Conservation (phyloP, 2,113 vertebrate genomes). For the Pan paniscus region DNA sequence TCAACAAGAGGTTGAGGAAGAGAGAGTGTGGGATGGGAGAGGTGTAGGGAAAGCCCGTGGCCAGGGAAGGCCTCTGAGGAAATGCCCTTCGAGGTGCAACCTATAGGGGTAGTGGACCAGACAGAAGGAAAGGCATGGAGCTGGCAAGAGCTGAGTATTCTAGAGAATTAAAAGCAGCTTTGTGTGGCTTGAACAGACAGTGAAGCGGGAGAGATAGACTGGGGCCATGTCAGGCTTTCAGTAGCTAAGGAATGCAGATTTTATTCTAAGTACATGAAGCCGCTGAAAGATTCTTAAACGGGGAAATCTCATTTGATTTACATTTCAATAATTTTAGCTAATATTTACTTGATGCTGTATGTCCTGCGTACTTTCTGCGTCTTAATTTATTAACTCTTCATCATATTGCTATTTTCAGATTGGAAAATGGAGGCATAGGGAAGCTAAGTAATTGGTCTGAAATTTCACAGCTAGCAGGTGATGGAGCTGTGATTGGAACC, state of each 20-base stretch:
- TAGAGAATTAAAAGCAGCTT: neutral
- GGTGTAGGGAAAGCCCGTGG: neutral
- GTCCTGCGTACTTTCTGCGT: neutral
- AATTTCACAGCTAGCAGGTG: neutral
- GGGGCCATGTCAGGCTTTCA: neutral
- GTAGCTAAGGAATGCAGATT: neutral
- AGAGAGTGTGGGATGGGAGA: neutral
- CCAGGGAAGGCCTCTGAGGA: neutral
- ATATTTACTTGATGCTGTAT: neutral
- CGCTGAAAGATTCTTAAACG: neutral
- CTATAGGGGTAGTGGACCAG: neutral
- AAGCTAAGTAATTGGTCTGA: neutral
- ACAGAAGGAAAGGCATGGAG: neutral
- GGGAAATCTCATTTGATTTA: neutral
- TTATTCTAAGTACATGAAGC: neutral
- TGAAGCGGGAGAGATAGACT: neutral
- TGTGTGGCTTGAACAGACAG: neutral
- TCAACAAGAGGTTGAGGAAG: neutral
- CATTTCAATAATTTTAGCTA: neutral
- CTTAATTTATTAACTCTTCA: neutral
- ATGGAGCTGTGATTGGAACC: neutral
- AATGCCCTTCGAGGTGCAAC: neutral
- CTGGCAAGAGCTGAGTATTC: neutral
- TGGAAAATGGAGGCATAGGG: neutral
- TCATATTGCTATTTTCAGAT: neutral